Percentiles rank a stretch among this genome's conserved stretches.
Evolutionary conservation across 2,888 invertebrate species (phyloP).

Genomic region (Neoitamus cyanurus): DNA sequence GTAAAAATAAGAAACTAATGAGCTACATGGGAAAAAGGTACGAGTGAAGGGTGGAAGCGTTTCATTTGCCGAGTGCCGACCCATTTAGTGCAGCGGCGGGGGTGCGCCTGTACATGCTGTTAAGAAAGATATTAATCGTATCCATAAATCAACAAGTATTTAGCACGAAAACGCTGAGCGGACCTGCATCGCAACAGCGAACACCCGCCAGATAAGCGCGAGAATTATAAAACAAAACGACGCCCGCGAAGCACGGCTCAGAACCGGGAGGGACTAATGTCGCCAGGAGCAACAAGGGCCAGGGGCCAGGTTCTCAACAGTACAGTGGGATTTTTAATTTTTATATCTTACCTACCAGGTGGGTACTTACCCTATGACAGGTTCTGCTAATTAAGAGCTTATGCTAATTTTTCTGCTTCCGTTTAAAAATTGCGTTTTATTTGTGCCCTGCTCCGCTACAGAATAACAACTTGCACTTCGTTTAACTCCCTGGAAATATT

Average conservation of each 20-base stretch:
- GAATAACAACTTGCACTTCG: not conserved
- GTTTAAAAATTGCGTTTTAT: not conserved
- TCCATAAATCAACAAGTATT: constrained; percentile 8
- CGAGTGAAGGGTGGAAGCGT: not conserved
- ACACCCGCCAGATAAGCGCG: not conserved
- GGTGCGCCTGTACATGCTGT: not conserved
- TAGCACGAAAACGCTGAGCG: not conserved
- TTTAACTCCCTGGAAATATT: not conserved
- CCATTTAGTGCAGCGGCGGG: no score
- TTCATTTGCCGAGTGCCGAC: not conserved
- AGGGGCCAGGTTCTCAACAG: not conserved
- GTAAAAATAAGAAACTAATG: not conserved
- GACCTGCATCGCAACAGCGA: not conserved
- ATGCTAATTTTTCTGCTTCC: not conserved
- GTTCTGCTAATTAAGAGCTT: not conserved
- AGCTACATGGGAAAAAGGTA: not conserved
- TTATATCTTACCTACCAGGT: not conserved
- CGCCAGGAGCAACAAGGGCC: not conserved
- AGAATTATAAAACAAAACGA: not conserved
- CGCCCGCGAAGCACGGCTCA: not conserved
- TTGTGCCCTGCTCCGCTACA: not conserved
- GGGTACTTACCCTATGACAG: not conserved
- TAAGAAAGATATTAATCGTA: not conserved
- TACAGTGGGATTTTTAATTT: not conserved
- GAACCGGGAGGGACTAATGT: not conserved